These are phyloP conservation scores for Drosophila takahashii DNA, from an alignment of 1,140 invertebrate species.

Conservation along the genomic window DNA sequence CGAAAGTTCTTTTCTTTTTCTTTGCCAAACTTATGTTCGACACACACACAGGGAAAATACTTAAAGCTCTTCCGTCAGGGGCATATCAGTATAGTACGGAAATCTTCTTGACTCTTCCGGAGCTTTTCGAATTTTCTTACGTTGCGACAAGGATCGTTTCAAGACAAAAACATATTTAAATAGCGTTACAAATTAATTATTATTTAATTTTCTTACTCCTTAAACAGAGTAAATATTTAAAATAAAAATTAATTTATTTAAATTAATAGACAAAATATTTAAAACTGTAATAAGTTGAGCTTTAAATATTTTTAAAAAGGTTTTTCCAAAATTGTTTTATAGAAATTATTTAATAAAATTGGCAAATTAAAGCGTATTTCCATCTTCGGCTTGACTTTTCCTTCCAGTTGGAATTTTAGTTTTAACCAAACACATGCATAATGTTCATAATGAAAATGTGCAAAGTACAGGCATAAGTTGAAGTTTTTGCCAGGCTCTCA, in stretches of 20 bases:
- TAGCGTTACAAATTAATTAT: too few relatives aligned
- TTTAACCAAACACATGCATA: conserved; percentile 42
- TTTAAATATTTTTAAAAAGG: too few relatives aligned
- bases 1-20: conserved; percentile 35
- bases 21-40: conserved; percentile 34
- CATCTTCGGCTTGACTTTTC: not conserved
- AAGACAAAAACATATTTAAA: not conserved
- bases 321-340: too few relatives aligned
- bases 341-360: not conserved
- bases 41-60: conserved; percentile 23
- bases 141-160: not conserved
- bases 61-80: conserved; percentile 20
- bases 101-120: conserved; percentile 18
- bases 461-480: conserved; percentile 70
- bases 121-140: not conserved
- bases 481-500: conserved; percentile 53
- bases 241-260: too few relatives aligned
- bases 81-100: conserved; percentile 20
- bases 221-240: too few relatives aligned
- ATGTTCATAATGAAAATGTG: conserved; percentile 72
- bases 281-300: too few relatives aligned
- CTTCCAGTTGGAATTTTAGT: not conserved
- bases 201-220: too few relatives aligned
- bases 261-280: too few relatives aligned
- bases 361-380: conserved; percentile 1